Base-by-base conservation (phyloP, 2,888 invertebrate genomes). In the Drosophila pegasa region DNA sequence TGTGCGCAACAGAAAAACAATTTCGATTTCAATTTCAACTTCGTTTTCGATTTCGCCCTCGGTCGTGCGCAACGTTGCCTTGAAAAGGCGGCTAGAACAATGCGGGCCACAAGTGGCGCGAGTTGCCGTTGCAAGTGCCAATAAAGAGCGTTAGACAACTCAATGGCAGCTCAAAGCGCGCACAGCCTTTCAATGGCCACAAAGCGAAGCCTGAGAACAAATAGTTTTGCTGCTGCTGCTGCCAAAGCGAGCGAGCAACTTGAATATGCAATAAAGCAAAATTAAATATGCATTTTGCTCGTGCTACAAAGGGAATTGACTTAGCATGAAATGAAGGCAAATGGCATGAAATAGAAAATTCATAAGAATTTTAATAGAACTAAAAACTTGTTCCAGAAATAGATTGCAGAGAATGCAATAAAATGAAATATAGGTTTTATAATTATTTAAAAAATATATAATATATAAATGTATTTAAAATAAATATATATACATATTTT, bases 31-130 rank as follows among this genome's bases (percentile, higher is more conserved):
- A 66, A 51, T 56, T 73, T 73, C 31, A 58, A 27, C 7, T 31
- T 12, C 9, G 33, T 14, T 40, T 43, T 58, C 29, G 68, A 55
- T 58, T 72, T 73, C 25, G 60, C 16, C 50, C 48, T 12, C 59
- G 75, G 50, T 74, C 69, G 65, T 62, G 75, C 60, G 57, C 50
- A 66, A 63, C 75, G 62, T 22, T 45, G 59, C 71, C 75, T 75
- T 75, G 75, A 75, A 68, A 6, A 59, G 40, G 40, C 16, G 14
- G 40, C 40, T 56, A 75, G 59, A 67, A 63, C 75, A 75, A 68
- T 78, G 57, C 27, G 9, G 33, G 14, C 22, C 27, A 27, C 43
- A 20, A n/a, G 31, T n/a, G 67, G 8, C 4, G n/a, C 8, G 8
- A 14, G 16, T 2, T 33, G 2, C 3, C 2, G 14, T 33, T 33